A percentile compares a stretch with the other conserved stretches of the same genome.
Evolutionary conservation across 2,113 vertebrate genomes (phyloP).

Genomic region (Sigmodon hispidus): DNA sequence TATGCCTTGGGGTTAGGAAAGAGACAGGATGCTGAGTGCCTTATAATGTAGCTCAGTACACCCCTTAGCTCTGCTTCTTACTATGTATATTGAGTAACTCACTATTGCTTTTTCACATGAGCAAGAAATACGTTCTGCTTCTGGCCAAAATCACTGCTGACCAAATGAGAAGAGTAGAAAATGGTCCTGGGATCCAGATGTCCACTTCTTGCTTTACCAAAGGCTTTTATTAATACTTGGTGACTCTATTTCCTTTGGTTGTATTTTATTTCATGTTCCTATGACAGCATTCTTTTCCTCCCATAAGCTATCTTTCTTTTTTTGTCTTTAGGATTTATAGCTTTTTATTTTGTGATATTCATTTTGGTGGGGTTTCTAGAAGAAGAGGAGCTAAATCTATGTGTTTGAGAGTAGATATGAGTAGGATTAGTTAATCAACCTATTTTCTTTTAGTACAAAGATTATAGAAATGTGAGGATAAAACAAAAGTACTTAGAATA

Average conservation of each 20-base stretch:
- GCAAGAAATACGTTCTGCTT: not conserved
- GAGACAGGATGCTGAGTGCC: not conserved
- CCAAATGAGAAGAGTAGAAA: not conserved
- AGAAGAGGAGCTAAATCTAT: not conserved
- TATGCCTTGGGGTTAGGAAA: not conserved
- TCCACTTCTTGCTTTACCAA: not conserved
- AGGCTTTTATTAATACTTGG: not conserved
- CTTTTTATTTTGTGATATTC: not conserved
- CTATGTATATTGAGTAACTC: not conserved
- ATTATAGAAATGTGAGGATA: not conserved
- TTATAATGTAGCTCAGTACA: no score
- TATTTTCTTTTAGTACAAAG: not conserved
- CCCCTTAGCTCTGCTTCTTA: not conserved
- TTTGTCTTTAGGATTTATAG: not conserved
- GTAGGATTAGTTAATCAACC: not conserved
- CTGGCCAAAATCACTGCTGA: not conserved
- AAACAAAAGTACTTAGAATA: not conserved
- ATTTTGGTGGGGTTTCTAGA: not conserved
- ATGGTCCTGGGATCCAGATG: not conserved
- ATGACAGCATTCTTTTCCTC: not conserved
- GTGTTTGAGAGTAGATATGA: not conserved
- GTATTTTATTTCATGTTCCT: not conserved
- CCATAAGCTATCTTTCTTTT: not conserved
- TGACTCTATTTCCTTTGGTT: not conserved
- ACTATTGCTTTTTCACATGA: not conserved